phyloP scores from a whole-genome alignment of 2,888 invertebrate species.

The Lasioglossum leucozonium region DNA sequence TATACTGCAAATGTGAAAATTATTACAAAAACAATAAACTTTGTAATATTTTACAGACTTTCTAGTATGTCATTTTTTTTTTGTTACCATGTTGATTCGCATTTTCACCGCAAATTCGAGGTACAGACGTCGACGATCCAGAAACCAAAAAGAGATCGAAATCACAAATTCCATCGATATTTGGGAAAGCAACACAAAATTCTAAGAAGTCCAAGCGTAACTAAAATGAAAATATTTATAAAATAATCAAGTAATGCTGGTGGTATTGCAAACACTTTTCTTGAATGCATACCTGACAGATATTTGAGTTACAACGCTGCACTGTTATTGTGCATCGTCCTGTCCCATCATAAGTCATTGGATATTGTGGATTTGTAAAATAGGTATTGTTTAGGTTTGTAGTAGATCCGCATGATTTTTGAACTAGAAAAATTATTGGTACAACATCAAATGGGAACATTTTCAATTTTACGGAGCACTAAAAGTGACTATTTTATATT shows the following conservation, averaged over 20 bases:
- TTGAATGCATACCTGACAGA: conserved; percentile 87
- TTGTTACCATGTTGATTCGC: conserved; percentile 89
- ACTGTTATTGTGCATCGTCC: conserved; percentile 90
- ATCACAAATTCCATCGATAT: conserved; percentile 89
- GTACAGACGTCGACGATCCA: conserved; percentile 89
- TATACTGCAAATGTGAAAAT: conserved; percentile 85
- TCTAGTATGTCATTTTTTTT: neutral
- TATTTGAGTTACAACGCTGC: conserved; percentile 88
- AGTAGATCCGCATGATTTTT: conserved; percentile 89
- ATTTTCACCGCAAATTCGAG: conserved; percentile 92
- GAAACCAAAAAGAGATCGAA: conserved; percentile 90
- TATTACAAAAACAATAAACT: neutral
- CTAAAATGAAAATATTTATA: conserved; percentile 84
- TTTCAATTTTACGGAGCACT: neutral
- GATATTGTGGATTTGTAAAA: conserved; percentile 92
- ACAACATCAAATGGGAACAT: neutral
- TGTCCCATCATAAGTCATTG: conserved; percentile 89
- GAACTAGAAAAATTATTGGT: conserved; percentile 86
- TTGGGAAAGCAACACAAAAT: conserved; percentile 90
- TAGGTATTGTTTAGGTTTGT: conserved; percentile 93
- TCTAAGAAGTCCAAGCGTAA: conserved; percentile 92
- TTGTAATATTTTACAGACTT: neutral
- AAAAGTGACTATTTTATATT: too few relatives aligned
- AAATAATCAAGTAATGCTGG: neutral
- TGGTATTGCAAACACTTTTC: neutral